phyloP scores from a whole-genome alignment of 2,888 invertebrate species.

The Tipula confusa region DNA sequence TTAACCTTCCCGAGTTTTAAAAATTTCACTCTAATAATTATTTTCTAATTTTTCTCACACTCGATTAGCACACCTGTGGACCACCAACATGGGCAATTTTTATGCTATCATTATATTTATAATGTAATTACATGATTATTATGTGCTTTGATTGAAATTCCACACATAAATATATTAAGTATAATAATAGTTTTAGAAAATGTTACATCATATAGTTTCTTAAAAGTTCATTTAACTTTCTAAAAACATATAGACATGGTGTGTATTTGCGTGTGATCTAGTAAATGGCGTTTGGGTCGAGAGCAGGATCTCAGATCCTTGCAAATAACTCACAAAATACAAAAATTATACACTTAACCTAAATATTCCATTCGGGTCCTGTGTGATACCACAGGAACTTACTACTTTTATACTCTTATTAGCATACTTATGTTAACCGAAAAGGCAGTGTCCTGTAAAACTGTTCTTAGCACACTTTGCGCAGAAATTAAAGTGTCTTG shows the following conservation, averaged over 20 bases:
- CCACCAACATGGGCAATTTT: not conserved
- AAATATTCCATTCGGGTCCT: no score
- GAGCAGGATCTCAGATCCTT: no score
- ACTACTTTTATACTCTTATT: no score
- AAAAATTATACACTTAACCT: no score
- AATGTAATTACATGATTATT: not conserved
- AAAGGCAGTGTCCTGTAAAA: no score
- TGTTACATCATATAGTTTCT: not conserved
- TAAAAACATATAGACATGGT: not conserved
- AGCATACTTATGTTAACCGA: no score
- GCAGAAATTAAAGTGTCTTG: no score
- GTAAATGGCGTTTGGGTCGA: no score
- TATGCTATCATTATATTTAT: not conserved
- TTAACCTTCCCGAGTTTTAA: not conserved
- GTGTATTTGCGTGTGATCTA: not conserved
- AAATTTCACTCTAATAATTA: not conserved
- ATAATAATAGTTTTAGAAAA: not conserved
- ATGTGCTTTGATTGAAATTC: conserved; percentile 20
- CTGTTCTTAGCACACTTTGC: no score
- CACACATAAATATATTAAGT: not conserved
- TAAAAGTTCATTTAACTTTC: not conserved
- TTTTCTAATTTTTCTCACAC: not conserved
- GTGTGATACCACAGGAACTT: no score
- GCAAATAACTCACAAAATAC: no score
- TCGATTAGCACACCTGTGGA: conserved; percentile 25